A percentile compares a stretch with the other conserved stretches of the same genome.
phyloP scores from a whole-genome alignment of 2,888 invertebrate genomes.

The Strigamia crassipes region DNA sequence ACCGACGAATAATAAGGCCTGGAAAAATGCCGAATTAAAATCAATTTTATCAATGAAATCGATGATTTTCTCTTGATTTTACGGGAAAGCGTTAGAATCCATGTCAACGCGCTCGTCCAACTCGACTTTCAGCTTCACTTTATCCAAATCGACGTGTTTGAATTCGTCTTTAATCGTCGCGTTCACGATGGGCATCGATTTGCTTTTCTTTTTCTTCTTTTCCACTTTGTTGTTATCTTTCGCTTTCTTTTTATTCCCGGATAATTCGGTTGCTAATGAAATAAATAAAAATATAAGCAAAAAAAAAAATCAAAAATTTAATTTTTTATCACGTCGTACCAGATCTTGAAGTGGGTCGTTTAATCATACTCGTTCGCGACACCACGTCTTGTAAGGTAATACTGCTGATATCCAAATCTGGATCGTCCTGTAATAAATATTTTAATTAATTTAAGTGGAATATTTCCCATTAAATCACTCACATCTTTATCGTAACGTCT shows the following conservation, averaged over 20 bases:
- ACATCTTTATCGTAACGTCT: constrained; percentile 73
- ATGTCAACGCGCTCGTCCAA: not conserved
- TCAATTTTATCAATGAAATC: not conserved
- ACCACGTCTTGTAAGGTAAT: constrained; percentile 75
- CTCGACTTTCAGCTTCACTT: not conserved
- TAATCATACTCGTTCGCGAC: constrained; percentile 60
- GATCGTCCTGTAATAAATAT: constrained; percentile 66
- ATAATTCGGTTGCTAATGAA: constrained; percentile 36
- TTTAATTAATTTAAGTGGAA: not conserved
- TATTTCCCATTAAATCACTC: constrained; percentile 53
- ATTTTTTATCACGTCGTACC: constrained; percentile 45
- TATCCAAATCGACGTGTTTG: not conserved
- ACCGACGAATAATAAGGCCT: constrained; percentile 63
- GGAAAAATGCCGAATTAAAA: not conserved
- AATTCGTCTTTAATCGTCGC: not conserved
- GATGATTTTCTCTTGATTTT: not conserved
- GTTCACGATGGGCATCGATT: not conserved
- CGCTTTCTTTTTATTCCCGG: constrained; percentile 35
- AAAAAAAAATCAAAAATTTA: not conserved
- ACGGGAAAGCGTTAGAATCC: not conserved
- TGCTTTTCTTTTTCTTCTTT: constrained; percentile 47
- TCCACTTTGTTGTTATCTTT: constrained; percentile 47
- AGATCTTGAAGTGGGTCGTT: constrained; percentile 53
- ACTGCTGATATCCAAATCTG: constrained; percentile 76
- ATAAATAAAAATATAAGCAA: not conserved